These are phyloP conservation scores for Propithecus perrieri DNA, from an alignment of 2,797 vertebrate species.

Conservation along the genomic window DNA sequence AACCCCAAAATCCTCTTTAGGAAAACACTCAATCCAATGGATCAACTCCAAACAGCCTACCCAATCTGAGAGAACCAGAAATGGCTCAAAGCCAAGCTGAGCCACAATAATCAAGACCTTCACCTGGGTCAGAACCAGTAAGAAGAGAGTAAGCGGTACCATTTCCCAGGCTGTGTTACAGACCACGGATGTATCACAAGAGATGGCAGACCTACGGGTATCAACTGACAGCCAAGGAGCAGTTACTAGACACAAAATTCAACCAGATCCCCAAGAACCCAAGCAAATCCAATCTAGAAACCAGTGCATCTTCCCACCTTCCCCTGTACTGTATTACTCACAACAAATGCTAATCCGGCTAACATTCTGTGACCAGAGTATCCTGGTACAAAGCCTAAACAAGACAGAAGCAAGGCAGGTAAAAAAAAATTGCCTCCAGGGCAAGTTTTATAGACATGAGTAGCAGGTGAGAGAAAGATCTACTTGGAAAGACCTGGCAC, in stretches of 20 bases:
- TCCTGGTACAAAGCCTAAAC: neutral
- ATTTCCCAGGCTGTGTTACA: neutral
- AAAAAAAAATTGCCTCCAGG: neutral
- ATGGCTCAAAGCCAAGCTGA: neutral
- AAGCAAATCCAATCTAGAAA: neutral
- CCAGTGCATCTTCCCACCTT: neutral
- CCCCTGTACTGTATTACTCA: neutral
- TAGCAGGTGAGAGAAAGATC: neutral
- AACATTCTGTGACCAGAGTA: neutral
- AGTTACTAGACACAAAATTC: neutral
- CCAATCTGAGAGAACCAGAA: neutral
- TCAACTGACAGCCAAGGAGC: neutral
- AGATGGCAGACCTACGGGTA: neutral
- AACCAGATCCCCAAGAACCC: neutral
- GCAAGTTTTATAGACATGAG: neutral
- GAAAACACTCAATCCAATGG: neutral
- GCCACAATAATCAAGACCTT: neutral
- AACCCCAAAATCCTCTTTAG: neutral
- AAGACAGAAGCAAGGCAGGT: neutral
- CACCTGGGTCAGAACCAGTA: neutral
- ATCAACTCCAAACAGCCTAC: neutral
- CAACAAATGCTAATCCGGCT: neutral
- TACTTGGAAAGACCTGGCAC: neutral
- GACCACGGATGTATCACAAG: neutral
- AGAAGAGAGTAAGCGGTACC: neutral